phyloP scores from a whole-genome alignment of 1,140 invertebrate species.

The Teleogryllus occipitalis region DNA sequence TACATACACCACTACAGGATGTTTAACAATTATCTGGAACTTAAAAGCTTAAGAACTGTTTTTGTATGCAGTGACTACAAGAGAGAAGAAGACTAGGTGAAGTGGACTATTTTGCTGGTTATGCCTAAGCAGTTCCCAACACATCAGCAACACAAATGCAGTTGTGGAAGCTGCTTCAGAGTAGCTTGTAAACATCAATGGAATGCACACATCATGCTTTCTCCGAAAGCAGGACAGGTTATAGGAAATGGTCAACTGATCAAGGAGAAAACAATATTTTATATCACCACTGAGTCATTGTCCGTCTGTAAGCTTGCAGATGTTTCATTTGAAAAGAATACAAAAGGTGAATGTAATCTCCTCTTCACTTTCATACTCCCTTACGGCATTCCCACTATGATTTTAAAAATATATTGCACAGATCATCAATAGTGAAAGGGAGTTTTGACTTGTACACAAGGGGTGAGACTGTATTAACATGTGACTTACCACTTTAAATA shows the following conservation, averaged over 20 bases:
- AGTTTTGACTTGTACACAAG: neutral
- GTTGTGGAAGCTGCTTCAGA: neutral
- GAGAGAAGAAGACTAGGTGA: neutral
- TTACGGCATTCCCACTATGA: neutral
- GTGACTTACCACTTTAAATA: too few species aligned
- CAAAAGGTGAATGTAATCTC: neutral
- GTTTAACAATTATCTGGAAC: neutral
- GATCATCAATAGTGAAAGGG: neutral
- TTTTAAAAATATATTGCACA: slow-evolving; percentile 1
- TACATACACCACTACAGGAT: neutral
- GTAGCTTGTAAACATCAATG: neutral
- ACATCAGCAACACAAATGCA: neutral
- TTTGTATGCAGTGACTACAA: neutral
- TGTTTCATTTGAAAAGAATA: neutral
- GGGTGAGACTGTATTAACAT: neutral
- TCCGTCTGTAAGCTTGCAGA: neutral
- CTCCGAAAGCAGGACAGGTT: neutral
- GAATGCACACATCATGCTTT: neutral
- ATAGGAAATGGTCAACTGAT: neutral
- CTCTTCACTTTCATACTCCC: neutral
- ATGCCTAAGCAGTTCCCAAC: neutral
- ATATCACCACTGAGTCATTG: neutral
- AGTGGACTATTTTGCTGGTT: neutral
- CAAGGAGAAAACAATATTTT: neutral
- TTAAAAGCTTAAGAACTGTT: neutral